These are phyloP conservation scores for Chrysolina americana DNA, from an alignment of 2,888 invertebrate genomes.

Conservation along the genomic window DNA sequence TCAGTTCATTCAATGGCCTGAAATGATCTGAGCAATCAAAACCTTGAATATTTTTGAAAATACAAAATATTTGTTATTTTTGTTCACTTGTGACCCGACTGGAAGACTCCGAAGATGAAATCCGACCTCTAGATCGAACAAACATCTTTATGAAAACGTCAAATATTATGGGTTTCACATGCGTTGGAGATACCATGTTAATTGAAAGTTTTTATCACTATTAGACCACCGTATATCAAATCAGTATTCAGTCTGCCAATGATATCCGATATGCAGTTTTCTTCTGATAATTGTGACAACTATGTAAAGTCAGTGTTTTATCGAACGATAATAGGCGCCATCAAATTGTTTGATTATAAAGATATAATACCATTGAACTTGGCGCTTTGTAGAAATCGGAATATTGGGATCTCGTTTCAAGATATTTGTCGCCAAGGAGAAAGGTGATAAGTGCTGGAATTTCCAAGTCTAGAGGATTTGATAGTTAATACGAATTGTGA, in stretches of 20 bases:
- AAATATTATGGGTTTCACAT: background rate
- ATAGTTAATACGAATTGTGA: background rate
- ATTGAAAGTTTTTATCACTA: constrained; percentile 9
- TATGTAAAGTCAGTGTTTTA: constrained; percentile 17
- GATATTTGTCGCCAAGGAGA: constrained; percentile 20
- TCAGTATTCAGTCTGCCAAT: constrained; percentile 16
- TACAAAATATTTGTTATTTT: background rate
- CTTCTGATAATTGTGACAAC: constrained; percentile 11
- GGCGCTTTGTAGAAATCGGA: constrained; percentile 17
- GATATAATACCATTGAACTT: constrained; percentile 26
- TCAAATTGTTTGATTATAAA: constrained; percentile 25
- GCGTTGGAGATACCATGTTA: background rate
- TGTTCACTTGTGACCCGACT: background rate
- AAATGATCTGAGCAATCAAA: too few relatives aligned
- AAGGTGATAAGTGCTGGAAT: constrained; percentile 8
- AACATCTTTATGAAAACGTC: constrained; percentile 1
- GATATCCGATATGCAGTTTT: constrained; percentile 16
- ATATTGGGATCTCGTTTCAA: constrained; percentile 12
- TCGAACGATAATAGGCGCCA: constrained; percentile 22
- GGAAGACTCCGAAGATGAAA: background rate
- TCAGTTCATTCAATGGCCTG: too few relatives aligned
- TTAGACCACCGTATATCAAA: background rate
- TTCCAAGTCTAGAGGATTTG: background rate
- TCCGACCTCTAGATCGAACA: background rate
- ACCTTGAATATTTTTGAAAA: too few relatives aligned